A percentile compares a stretch with the other conserved stretches of the same genome.
phyloP scores from a whole-genome alignment of 2,888 invertebrate species.

The Acleris sparsana region DNA sequence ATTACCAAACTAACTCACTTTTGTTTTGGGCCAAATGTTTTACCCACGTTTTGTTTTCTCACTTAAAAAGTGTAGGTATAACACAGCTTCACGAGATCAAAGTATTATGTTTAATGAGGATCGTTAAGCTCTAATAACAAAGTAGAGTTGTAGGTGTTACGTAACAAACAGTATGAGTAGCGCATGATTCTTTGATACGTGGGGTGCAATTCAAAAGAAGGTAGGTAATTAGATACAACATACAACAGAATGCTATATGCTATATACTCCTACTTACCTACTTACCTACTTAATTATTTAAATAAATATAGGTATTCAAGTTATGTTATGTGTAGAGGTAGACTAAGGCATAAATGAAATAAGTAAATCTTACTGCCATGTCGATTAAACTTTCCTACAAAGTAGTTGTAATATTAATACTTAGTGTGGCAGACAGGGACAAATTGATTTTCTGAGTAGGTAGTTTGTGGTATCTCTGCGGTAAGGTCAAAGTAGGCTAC shows the following conservation, averaged over 20 bases:
- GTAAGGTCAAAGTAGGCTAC: conserved; percentile 9
- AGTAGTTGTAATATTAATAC: background rate
- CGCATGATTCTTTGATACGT: conserved; percentile 2
- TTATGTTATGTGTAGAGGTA: no score
- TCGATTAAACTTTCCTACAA: background rate
- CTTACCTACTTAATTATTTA: no score
- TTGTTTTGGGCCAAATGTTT: conserved; percentile 33
- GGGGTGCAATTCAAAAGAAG: background rate
- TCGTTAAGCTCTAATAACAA: conserved; percentile 21
- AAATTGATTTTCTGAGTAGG: conserved; percentile 14
- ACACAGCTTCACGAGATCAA: conserved; percentile 23
- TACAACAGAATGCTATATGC: no score
- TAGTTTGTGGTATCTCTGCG: conserved; percentile 32
- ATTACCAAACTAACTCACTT: conserved; percentile 30
- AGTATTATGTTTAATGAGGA: conserved; percentile 23
- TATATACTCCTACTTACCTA: no score
- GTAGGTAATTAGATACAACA: background rate
- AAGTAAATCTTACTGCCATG: no score
- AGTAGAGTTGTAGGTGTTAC: conserved; percentile 13
- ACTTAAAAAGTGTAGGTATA: conserved; percentile 12
- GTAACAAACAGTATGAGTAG: conserved; percentile 22
- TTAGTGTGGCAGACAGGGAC: conserved; percentile 1
- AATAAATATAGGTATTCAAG: no score
- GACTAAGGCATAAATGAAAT: no score
- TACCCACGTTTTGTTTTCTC: conserved; percentile 32